Evolutionary conservation across 2,888 invertebrate genomes (phyloP), one percentile per base, ranked within the genome.

Genomic region (Ophion slaviceki): DNA sequence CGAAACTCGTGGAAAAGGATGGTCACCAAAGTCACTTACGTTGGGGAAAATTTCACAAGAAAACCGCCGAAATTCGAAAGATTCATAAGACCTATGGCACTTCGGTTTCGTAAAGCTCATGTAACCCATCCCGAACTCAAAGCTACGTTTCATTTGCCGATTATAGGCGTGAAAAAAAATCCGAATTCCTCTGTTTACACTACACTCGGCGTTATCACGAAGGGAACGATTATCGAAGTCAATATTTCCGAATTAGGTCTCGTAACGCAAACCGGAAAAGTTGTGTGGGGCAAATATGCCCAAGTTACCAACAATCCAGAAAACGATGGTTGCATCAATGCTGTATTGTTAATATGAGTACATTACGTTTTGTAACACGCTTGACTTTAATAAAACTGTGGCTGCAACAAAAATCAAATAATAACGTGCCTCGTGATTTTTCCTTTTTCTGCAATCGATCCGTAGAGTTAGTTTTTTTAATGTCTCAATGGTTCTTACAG

Each of bases 251-350:
- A 99, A 94, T 95, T 99, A 87, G 99, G 99, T 95, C 95, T 99
- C 86, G 99, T 99, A 1, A 99, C 99, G 0, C 99, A 99, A 94
- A 98, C 98, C 10, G 99, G 99, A 85, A 99, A 99, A 96, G 99
- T 99, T 71, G 98, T 99, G 0, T 99, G 99, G 99, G 99, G 99
- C 84, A 99, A 99, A 95, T 99, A 99, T 94, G 99, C 99, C 0
- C 99, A 99, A 94, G 99, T 99, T 24, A 99, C 99, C 0, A 99
- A 99, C 94, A 98, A 99, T 95, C 99, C 99, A 0, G 99, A 99
- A 94, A 99, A 99, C 95, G 99, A 99, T 95, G 99, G 99, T 24
- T 99, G 99, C 92, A 99, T 99, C 85, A 99, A 99, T 95, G 99
- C 99, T 93, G 98, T 99, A 85, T 95, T 99, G 86, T 95, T 99